Base-by-base conservation (phyloP, 2,797 vertebrate genomes). In the Pantherophis alleghaniensis region DNA sequence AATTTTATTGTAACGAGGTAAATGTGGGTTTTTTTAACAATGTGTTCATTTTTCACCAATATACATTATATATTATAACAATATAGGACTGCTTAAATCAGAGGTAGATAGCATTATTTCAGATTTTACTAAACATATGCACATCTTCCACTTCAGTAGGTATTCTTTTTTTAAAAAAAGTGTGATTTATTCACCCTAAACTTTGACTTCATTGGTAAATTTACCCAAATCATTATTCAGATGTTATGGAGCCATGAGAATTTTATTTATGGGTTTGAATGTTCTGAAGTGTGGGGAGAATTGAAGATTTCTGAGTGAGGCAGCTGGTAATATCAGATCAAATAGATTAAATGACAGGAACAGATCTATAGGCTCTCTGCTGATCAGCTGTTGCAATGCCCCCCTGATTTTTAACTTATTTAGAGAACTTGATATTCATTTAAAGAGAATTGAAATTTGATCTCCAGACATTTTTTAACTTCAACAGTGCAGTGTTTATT, bases 31-130 rank as follows among this genome's bases (percentile, higher is more conserved):
- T 87, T 86, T 87, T 32, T 9, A 22, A 69, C 59, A 53, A 90
- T 0, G 90, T 90, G 26, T 24, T 91, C 87, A 69, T 53, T 28
- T 93, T 90, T 92, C 32, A 26, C 90, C 86, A 55, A 18, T 79
- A 69, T 94, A 28, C 86, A 88, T 60, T 86, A 24, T 60, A 79
- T 92, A 12, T 89, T 94, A 16, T 0, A 88, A 79, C 87, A 79
- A 0, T 74, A 37, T 61, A 69, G 86, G 88, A 9, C 7, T 57
- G 51, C 0, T 32, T 11, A 0, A 0, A 92, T 91, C 0, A 0
- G 0, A 0, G n/a, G 0, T 37, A 66, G 28, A 88, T 94, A 93
- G 91, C 59, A 90, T 32, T 26, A 92, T 47, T 91, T 86, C 91
- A 94, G 91, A 9, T 93, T 93, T 47, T 7, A 90, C 42, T 51